phyloP scores from a whole-genome alignment of 2,888 invertebrate species.

The Lutraria lutraria region DNA sequence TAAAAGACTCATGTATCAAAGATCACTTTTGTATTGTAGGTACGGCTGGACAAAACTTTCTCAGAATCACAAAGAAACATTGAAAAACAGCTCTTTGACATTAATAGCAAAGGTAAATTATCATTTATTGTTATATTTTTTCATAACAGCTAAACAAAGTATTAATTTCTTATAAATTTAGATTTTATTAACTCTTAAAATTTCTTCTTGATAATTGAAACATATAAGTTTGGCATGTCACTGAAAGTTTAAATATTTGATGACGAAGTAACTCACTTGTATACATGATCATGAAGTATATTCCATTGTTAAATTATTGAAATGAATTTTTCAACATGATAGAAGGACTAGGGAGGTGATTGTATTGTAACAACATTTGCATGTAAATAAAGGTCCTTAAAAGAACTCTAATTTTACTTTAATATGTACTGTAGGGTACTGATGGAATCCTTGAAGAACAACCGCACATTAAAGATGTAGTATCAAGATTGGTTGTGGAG shows the following conservation, averaged over 20 bases:
- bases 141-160: background rate
- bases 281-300: background rate
- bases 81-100: conserved; percentile 90
- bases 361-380: no score
- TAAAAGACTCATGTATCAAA: background rate
- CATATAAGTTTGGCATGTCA: no score
- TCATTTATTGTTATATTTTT: background rate
- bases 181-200: no score
- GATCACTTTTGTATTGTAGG: conserved; percentile 69
- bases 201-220: no score
- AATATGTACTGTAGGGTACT: conserved; percentile 89
- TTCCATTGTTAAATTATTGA: no score
- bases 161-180: no score
- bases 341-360: no score
- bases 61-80: conserved; percentile 94
- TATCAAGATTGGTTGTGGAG: conserved; percentile 95
- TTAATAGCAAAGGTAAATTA: conserved; percentile 80
- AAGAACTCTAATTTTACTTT: background rate
- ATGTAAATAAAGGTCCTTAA: background rate
- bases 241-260: background rate
- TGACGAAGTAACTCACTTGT: background rate
- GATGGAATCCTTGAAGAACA: conserved; percentile 91
- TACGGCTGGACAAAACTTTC: conserved; percentile 95
- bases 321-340: no score
- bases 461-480: conserved; percentile 86